Evolutionary conservation across 2,888 invertebrate species (phyloP), one percentile per base, ranked within the genome.

Genomic region (Crocallis elinguaria): DNA sequence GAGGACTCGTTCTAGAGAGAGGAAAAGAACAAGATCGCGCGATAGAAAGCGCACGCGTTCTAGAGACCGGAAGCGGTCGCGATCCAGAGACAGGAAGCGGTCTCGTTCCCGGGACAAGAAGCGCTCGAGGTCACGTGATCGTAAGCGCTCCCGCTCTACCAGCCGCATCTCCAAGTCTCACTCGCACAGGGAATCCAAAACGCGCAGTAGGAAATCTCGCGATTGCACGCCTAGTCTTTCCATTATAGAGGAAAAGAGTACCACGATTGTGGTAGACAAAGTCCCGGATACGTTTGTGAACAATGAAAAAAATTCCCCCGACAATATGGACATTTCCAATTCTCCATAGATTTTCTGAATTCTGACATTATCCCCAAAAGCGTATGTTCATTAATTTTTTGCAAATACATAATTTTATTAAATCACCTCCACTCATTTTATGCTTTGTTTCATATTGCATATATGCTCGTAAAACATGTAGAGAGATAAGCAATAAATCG

Each of bases 321-420:
- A 95, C 80, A 95, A 95, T 76, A 95, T 95, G 95, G 95, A 95
- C 79, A 95, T 95, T 82, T 95, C 95, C 11, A 95, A 95, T 84
- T 95, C 95, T 52, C 95, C 95, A 46, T 95, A 92, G 42, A 44
- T 55, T n/a, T n/a, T n/a, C n/a, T n/a, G n/a, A n/a, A n/a, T n/a
- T 39, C 23, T 49, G 41, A 56, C 44, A 46, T 48, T 11, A 23
- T 19, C 7, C n/a, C n/a, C n/a, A n/a, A n/a, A n/a, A n/a, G n/a
- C n/a, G n/a, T n/a, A n/a, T n/a, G n/a, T n/a, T n/a, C n/a, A n/a
- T n/a, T n/a, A n/a, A n/a, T n/a, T n/a, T n/a, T n/a, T 16, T 25
- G 1, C 29, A 46, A n/a, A 6, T 27, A 32, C 27, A 37, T 45
- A 30, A 13, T 49, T 25, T 9, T n/a, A 25, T 25, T 0, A 25